These are phyloP conservation scores for Exephanes ischioxanthus DNA, from an alignment of 2,888 invertebrate genomes.

Conservation along the genomic window DNA sequence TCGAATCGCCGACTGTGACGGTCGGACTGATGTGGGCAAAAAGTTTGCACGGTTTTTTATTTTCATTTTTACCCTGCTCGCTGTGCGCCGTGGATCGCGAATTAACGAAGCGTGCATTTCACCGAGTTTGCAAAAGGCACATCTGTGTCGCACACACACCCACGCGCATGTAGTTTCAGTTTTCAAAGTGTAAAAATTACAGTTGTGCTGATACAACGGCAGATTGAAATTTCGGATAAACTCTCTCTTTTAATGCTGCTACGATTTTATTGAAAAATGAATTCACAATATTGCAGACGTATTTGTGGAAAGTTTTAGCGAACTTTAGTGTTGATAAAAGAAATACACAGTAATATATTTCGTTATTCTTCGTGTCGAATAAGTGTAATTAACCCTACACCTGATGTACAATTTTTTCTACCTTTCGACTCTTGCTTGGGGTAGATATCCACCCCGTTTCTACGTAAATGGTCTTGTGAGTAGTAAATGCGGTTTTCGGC, in stretches of 20 bases:
- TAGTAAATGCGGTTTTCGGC: too few species aligned
- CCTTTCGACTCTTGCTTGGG: too few species aligned
- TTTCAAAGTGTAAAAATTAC: slow-evolving; percentile 13
- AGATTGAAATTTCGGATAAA: neutral
- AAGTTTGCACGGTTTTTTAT: neutral
- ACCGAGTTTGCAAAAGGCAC: slow-evolving; percentile 19
- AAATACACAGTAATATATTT: too few species aligned
- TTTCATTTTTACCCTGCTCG: slow-evolving; percentile 18
- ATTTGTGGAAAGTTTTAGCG: neutral
- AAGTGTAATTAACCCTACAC: too few species aligned
- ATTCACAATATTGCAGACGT: neutral
- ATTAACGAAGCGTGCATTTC: slow-evolving; percentile 46
- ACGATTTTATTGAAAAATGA: neutral
- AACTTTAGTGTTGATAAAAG: neutral
- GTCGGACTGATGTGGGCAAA: slow-evolving; percentile 19
- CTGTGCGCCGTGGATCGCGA: slow-evolving; percentile 27
- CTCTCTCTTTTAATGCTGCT: neutral
- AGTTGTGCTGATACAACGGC: slow-evolving; percentile 16
- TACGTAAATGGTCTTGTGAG: too few species aligned
- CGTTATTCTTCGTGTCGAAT: too few species aligned
- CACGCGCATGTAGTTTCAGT: neutral
- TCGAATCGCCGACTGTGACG: slow-evolving; percentile 37
- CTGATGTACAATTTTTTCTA: too few species aligned
- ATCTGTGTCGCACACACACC: neutral
- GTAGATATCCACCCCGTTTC: too few species aligned